Evolutionary conservation across 2,797 vertebrate genomes (phyloP).

Genomic region (Chrysolophus pictus): DNA sequence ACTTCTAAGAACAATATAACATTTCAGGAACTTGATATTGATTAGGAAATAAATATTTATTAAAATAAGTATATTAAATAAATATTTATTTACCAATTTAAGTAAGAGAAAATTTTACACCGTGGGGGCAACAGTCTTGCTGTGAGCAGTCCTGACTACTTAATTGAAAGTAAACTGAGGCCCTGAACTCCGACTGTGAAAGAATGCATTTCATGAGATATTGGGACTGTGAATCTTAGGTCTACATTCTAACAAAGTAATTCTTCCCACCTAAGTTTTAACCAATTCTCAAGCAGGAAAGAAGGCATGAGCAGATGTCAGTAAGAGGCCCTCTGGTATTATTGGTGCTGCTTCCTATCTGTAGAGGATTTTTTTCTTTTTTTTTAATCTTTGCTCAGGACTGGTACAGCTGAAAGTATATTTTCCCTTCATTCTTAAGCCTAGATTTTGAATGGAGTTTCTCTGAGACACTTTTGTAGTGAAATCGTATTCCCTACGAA

Average conservation of each 20-base stretch:
- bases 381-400: constrained; percentile 70
- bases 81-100: constrained; percentile 70
- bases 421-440: constrained; percentile 72
- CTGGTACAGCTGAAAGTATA: constrained; percentile 74
- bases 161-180: constrained; percentile 29
- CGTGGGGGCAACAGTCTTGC: constrained; percentile 36
- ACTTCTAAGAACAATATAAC: constrained; percentile 70
- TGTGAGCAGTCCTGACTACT: constrained; percentile 66
- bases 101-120: constrained; percentile 47
- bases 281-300: constrained; percentile 56
- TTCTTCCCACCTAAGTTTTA: constrained; percentile 54
- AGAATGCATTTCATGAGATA: constrained; percentile 24
- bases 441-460: constrained; percentile 75
- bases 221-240: constrained; percentile 40
- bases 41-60: constrained; percentile 73
- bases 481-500: constrained; percentile 70
- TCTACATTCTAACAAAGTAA: constrained; percentile 11
- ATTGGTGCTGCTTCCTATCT: constrained; percentile 71
- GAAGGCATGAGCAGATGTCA: constrained; percentile 45
- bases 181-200: constrained; percentile 17
- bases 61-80: constrained; percentile 58
- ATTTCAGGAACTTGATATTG: constrained; percentile 63
- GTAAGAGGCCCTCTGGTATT: constrained; percentile 60
- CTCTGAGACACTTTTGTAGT: constrained; percentile 75
- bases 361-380: constrained; percentile 52